Percentiles rank a stretch among this genome's conserved stretches.
Conservation (phyloP, 2,888 invertebrate species). For the Toxonevra muliebris region DNA sequence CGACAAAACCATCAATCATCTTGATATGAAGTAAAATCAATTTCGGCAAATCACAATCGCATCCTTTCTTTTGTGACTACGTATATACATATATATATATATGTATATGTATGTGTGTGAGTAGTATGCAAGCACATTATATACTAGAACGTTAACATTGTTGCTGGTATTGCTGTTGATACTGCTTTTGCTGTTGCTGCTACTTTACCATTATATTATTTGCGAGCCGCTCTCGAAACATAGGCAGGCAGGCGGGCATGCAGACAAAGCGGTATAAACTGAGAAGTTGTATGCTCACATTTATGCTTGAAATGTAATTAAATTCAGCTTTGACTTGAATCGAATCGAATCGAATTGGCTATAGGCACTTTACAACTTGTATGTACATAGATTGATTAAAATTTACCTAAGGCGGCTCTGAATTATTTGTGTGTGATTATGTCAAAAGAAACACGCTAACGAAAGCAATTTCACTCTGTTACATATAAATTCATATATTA, state of each 20-base stretch:
- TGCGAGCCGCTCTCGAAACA: background rate
- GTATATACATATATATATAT: background rate
- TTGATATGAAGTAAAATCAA: conserved; percentile 28
- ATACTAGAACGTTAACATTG: background rate
- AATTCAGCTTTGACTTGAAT: too few species aligned
- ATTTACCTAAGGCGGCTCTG: too few species aligned
- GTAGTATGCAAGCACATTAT: background rate
- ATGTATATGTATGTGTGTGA: background rate
- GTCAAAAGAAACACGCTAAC: too few species aligned
- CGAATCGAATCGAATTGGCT: too few species aligned
- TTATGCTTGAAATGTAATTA: too few species aligned
- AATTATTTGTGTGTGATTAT: background rate
- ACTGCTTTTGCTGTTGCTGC: conserved; percentile 18
- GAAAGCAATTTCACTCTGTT: background rate
- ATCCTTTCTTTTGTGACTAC: background rate
- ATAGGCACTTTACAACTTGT: too few species aligned
- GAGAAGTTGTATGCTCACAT: background rate
- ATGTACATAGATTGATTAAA: too few species aligned
- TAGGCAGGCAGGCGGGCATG: background rate
- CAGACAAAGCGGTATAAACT: conserved; percentile 5
- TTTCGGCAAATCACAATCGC: conserved; percentile 30
- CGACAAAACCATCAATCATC: conserved; percentile 33
- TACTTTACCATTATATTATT: conserved; percentile 13
- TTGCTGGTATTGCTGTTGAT: conserved; percentile 3
- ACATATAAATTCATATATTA: too few species aligned